Evolutionary conservation across 2,113 vertebrate genomes (phyloP), one percentile per base, ranked within the genome.

Genomic region (Gavia stellata): DNA sequence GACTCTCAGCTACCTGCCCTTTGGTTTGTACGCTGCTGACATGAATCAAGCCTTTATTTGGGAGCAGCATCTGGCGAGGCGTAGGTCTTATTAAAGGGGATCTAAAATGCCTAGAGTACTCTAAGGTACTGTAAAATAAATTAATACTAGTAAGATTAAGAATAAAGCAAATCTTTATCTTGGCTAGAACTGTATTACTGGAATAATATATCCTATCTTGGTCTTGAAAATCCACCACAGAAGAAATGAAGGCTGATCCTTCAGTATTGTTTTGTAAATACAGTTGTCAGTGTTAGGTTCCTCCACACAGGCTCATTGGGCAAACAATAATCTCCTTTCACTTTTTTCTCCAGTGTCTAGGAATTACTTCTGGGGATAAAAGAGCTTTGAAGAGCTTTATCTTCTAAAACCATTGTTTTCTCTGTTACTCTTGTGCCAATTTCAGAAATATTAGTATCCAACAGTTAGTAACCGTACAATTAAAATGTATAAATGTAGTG

Each of bases 381-480:
- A 90, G 62, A 85, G 78, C 83, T 95, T 96, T 82, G 84, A 92
- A 95, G 78, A 89, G 74, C 92, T 95, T 97, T 96, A 86, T 94
- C 65, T 93, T 81, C 55, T 81, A 93, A 96, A 92, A 9, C 80
- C 52, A 79, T 94, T 96, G 94, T 93, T 93, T 96, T 94, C 65
- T 74, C 38, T 87, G 58, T 87, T 94, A 53, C 62, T 87, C 84
- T 26, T 82, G 53, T 75, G 70, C 77, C 44, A 40, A 7, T 81
- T 92, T 83, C 65, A 89, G 81, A 89, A 75, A 42, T 89, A 75
- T 1, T 85, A 66, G 61, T 92, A 81, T 78, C 75, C 42, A 84
- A 18, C 50, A 75, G 63, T 86, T 94, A 84, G 40, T 23, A 91
- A 81, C 33, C 1, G 2, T 79, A 58, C 61, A 77, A 92, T 89